These are phyloP conservation scores for Anomalospiza imberbis DNA, from an alignment of 2,797 vertebrate genomes.

Conservation along the genomic window DNA sequence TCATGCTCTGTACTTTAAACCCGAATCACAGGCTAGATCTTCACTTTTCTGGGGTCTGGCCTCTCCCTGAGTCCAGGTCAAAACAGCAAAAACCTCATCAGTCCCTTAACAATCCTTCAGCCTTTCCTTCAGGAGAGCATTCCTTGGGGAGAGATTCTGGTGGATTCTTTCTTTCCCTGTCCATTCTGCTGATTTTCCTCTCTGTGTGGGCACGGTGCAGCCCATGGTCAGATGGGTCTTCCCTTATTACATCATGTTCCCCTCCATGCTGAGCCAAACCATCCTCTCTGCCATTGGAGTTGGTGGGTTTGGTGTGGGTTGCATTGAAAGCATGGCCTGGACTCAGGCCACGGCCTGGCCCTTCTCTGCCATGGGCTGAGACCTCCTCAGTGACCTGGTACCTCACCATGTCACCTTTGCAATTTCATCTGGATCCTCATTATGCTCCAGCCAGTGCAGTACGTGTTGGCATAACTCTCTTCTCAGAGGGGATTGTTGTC, in stretches of 20 bases:
- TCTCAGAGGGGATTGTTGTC: not conserved
- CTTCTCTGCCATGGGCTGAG: not conserved
- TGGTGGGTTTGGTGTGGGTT: not conserved
- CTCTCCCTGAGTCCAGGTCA: not conserved
- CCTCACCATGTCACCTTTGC: not conserved
- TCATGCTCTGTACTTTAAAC: not conserved
- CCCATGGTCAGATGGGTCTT: not conserved
- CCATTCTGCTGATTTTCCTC: not conserved
- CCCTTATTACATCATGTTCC: not conserved
- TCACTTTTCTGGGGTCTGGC: not conserved
- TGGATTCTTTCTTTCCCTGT: not conserved
- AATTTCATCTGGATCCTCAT: not conserved
- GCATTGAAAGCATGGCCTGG: not conserved
- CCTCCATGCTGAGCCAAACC: not conserved
- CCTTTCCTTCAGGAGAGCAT: not conserved
- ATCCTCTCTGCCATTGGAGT: not conserved
- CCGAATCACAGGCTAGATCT: not conserved
- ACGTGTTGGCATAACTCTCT: not conserved
- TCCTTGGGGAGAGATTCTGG: not conserved
- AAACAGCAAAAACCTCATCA: not conserved
- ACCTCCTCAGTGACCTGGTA: not conserved
- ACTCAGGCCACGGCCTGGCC: not conserved
- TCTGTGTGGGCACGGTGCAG: rapidly evolving
- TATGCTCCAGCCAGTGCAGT: not conserved
- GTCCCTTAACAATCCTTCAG: not conserved